Base-by-base conservation (phyloP, 2,888 invertebrate species). In the Archips crataeganus region DNA sequence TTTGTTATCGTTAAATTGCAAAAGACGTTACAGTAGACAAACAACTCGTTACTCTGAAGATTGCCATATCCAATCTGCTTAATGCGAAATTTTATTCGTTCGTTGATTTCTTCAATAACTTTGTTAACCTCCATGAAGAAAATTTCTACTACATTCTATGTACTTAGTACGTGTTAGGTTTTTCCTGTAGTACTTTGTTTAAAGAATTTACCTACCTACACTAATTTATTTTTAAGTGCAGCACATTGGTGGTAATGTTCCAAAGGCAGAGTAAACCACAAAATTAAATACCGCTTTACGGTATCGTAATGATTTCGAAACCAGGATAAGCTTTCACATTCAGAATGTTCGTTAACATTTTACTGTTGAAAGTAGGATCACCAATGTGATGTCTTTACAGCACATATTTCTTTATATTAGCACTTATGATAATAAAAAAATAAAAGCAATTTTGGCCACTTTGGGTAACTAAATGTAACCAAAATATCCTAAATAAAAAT, bases 221-320 rank as follows among this genome's bases (percentile, higher is more conserved):
- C 63, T 69, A 73, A 74, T 70, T 70, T 65, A 47, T 23, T 54
- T 65, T 74, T 65, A 61, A 69, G 51, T 74, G 64, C 51, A 59
- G 47, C 63, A 34, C 60, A 65, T 67, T 61, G 34, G 65, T 49
- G 70, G 65, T 63, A 60, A 74, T 60, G 45, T 70, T 54, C 69
- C 60, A 74, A 65, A 69, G 70, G 51, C 65, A 47, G 49, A 69
- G 65, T 65, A 70, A 74, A 74, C 74, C 74, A 70, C 69, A 74
- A 39, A 65, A 45, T 70, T 74, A 69, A 69, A 74, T 51, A 45
- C 60, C 59, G 70, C 60, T 74, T 74, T 74, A 70, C 65, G 51
- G 60, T 51, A 65, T 74, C 74, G 70, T 74, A 65, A 65, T 59
- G 69, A 45, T 74, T 74, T 74, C 74, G 74, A 70, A 74, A 70